These are phyloP conservation scores for Amblyornis subalaris DNA, from an alignment of 2,113 vertebrate genomes.

Conservation along the genomic window DNA sequence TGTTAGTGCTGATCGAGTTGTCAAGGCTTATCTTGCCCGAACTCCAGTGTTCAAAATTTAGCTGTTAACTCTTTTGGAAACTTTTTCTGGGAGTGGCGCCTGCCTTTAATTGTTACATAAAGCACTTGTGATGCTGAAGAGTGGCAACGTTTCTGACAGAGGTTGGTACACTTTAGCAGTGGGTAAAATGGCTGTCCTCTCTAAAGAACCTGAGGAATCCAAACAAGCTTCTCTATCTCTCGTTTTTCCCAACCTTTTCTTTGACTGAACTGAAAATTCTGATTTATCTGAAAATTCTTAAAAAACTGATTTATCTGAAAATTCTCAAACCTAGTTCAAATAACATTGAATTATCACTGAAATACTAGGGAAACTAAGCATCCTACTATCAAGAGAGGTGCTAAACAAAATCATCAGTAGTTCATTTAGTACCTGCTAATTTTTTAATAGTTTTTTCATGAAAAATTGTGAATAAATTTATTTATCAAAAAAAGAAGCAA, in stretches of 20 bases:
- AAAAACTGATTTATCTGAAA: neutral
- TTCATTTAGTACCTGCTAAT: neutral
- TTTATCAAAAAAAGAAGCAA: neutral
- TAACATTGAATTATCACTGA: neutral
- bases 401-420: neutral
- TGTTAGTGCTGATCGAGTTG: fast-evolving
- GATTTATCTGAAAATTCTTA: too few relatives aligned
- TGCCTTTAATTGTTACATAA: neutral
- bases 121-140: neutral
- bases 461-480: neutral
- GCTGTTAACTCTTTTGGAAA: neutral
- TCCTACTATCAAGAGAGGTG: neutral
- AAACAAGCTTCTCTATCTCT: neutral
- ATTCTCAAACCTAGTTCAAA: neutral
- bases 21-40: neutral
- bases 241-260: neutral
- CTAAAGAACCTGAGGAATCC: neutral
- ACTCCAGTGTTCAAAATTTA: neutral
- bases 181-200: neutral
- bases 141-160: fast-evolving
- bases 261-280: neutral
- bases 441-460: neutral
- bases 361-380: neutral
- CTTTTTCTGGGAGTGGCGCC: neutral
- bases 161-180: neutral